A percentile compares a stretch with the other conserved stretches of the same genome.
phyloP scores from a whole-genome alignment of 2,888 invertebrate species.

The Dromius quadrimaculatus region DNA sequence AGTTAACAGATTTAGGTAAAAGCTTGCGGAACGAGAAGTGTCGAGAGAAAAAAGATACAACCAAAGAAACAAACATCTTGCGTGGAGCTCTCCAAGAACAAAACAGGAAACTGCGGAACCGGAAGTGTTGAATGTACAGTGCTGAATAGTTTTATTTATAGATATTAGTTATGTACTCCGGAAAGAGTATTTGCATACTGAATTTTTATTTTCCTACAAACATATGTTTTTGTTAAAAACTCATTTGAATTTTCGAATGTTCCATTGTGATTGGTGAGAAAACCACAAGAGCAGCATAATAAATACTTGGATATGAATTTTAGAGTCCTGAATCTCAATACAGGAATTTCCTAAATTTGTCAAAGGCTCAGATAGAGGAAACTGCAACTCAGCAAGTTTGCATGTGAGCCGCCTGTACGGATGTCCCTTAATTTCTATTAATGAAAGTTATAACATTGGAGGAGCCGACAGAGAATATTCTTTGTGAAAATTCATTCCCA shows the following conservation, averaged over 20 bases:
- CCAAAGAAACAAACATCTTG: conserved; percentile 36
- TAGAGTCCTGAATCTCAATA: neutral
- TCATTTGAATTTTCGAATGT: too few species aligned
- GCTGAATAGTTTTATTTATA: conserved; percentile 41
- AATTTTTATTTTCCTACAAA: neutral
- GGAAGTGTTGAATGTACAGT: conserved; percentile 16
- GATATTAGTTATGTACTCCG: conserved; percentile 37
- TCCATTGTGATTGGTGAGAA: too few species aligned
- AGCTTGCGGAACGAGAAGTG: conserved; percentile 33
- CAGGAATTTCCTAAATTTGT: neutral
- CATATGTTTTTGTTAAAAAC: too few species aligned
- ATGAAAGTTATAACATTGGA: too few species aligned
- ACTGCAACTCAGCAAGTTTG: too few species aligned
- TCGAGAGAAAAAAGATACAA: conserved; percentile 44
- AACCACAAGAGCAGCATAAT: too few species aligned
- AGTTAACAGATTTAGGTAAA: conserved; percentile 50
- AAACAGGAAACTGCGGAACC: conserved; percentile 38
- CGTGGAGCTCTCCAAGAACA: conserved; percentile 22
- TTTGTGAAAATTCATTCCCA: too few species aligned
- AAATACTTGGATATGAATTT: too few species aligned
- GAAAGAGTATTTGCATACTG: conserved; percentile 20
- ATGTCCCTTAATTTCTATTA: too few species aligned
- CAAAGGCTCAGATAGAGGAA: too few species aligned
- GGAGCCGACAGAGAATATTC: too few species aligned
- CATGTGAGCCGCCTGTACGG: too few species aligned